These are phyloP conservation scores for Setipinna tenuifilis DNA, from an alignment of 2,797 vertebrate genomes.

Conservation along the genomic window DNA sequence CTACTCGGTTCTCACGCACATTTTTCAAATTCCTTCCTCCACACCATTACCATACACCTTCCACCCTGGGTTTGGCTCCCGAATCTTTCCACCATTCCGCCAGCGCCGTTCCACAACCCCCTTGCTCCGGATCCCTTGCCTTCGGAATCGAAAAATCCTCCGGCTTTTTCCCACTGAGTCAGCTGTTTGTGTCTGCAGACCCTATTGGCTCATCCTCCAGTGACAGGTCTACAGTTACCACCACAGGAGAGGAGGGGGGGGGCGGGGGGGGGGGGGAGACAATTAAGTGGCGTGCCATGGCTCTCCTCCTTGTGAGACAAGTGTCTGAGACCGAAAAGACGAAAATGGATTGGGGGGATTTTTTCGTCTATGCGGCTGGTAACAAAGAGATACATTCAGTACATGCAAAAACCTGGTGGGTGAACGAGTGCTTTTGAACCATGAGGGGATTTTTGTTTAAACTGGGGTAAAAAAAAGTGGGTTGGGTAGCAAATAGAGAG, in stretches of 20 bases:
- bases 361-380: neutral
- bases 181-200: conserved; percentile 57
- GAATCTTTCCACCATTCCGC: conserved; percentile 81
- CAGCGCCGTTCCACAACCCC: conserved; percentile 72
- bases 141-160: conserved; percentile 25
- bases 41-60: conserved; percentile 84
- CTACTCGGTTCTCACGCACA: conserved; percentile 81
- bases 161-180: conserved; percentile 71
- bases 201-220: conserved; percentile 41
- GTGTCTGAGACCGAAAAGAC: neutral
- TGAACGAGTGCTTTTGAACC: neutral
- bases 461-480: too few relatives aligned
- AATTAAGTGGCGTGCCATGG: neutral
- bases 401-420: conserved; percentile 10
- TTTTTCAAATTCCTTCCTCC: conserved; percentile 82
- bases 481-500: neutral
- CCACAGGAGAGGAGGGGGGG: conserved; percentile 2
- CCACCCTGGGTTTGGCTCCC: conserved; percentile 78
- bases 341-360: neutral
- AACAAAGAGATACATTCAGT: conserved; percentile 18
- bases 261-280: neutral
- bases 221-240: conserved; percentile 41
- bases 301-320: neutral
- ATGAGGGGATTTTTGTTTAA: neutral
- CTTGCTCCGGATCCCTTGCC: conserved; percentile 62